Evolutionary conservation across 92 coral and sea anemone genomes (phyloP).

Genomic region (Meandrina meandrites): DNA sequence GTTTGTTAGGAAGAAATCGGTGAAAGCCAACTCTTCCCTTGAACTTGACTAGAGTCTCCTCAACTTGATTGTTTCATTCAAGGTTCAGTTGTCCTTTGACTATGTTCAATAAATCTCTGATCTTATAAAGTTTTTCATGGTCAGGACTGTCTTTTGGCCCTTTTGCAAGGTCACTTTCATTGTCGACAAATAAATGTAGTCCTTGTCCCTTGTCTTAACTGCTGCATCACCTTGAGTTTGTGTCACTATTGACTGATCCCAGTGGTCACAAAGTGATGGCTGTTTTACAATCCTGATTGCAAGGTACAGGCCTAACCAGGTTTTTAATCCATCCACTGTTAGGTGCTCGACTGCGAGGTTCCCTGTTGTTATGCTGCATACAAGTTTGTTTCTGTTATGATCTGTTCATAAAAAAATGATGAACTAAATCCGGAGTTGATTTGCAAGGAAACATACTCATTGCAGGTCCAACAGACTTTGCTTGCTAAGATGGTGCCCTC

Average conservation of each 20-base stretch:
- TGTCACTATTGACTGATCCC: slow-evolving; percentile 19
- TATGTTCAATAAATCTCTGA: slow-evolving; percentile 19
- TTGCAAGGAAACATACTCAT: slow-evolving; percentile 18
- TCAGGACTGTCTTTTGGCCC: slow-evolving; percentile 12
- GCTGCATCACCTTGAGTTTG: slow-evolving; percentile 36
- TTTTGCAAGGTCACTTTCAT: slow-evolving; percentile 8
- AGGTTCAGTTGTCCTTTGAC: slow-evolving; percentile 28
- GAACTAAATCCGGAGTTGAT: slow-evolving; percentile 18
- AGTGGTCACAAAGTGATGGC: slow-evolving; percentile 42
- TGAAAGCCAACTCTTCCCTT: slow-evolving; percentile 52
- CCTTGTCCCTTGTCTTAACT: slow-evolving; percentile 27
- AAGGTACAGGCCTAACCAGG: slow-evolving; percentile 46
- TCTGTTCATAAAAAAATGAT: slow-evolving; percentile 7
- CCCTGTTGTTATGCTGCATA: slow-evolving; percentile 27
- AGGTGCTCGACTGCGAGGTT: slow-evolving; percentile 38
- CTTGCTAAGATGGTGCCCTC: no score
- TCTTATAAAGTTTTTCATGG: slow-evolving; percentile 23
- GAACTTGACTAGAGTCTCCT: slow-evolving; percentile 45
- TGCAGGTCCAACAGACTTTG: neutral
- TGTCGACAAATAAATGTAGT: slow-evolving; percentile 35
- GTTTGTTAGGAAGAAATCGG: slow-evolving; percentile 48
- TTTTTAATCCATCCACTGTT: slow-evolving; percentile 44
- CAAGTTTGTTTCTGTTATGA: slow-evolving; percentile 31
- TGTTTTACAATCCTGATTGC: slow-evolving; percentile 47
- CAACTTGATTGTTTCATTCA: slow-evolving; percentile 38